These are phyloP conservation scores for Rhinichthys klamathensis DNA, from an alignment of 2,113 vertebrate genomes.

Conservation along the genomic window DNA sequence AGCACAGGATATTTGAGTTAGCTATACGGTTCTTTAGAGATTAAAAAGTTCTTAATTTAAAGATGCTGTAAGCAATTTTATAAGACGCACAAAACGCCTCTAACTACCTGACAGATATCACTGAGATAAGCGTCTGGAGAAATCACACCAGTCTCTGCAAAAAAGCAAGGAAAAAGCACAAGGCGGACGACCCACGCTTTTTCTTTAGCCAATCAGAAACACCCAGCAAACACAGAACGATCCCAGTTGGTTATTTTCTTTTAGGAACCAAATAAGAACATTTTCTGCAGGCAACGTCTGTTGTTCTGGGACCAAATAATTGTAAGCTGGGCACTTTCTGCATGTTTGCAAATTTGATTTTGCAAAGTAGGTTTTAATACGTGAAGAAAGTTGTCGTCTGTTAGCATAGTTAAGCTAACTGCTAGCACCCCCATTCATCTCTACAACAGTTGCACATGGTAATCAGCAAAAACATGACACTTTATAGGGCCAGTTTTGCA, in stretches of 20 bases:
- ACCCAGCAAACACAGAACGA: too few relatives aligned
- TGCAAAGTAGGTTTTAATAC: background rate
- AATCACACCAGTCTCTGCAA: background rate
- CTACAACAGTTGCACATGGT: background rate
- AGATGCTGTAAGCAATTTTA: background rate
- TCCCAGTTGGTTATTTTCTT: too few relatives aligned
- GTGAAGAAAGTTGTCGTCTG: background rate
- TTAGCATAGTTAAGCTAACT: background rate
- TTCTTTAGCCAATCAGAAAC: background rate
- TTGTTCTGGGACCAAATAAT: too few relatives aligned
- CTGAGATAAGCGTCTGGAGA: background rate
- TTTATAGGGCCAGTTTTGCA: background rate
- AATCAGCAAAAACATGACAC: background rate
- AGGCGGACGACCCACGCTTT: background rate
- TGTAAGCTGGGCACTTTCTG: background rate
- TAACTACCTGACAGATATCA: too few relatives aligned
- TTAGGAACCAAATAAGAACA: too few relatives aligned
- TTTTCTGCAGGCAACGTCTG: too few relatives aligned
- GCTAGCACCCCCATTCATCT: background rate
- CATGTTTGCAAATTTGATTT: background rate
- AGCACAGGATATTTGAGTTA: too few relatives aligned
- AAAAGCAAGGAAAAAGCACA: background rate
- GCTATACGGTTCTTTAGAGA: background rate
- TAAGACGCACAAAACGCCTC: background rate
- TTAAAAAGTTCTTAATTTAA: background rate